A percentile compares a stretch with the other conserved stretches of the same genome.
Conservation (phyloP, 2,113 vertebrate genomes). For the Trogon surrucura region DNA sequence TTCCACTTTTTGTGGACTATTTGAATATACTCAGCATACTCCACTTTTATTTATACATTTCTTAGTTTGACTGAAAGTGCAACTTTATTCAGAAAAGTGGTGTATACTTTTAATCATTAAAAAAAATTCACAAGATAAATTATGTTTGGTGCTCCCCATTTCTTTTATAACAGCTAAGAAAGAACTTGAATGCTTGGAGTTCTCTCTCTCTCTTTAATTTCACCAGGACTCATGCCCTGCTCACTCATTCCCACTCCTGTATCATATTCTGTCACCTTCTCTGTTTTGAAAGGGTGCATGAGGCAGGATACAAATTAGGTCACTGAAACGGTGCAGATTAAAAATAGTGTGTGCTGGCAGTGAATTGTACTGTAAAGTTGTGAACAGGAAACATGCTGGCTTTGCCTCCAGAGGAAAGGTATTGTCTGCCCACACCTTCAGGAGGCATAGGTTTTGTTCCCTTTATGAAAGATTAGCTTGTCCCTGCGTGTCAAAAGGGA, state of each 20-base stretch:
- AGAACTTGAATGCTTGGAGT: background rate
- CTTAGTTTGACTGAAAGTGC: background rate
- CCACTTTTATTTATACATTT: background rate
- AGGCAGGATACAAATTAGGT: slow-evolving; percentile 32
- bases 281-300: background rate
- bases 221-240: background rate
- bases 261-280: background rate
- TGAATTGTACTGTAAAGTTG: background rate
- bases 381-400: background rate
- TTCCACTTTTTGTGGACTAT: background rate
- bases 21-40: background rate
- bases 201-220: background rate
- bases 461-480: background rate
- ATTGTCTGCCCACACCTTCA: slow-evolving; percentile 19
- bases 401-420: slow-evolving; percentile 11
- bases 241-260: background rate
- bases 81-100: background rate
- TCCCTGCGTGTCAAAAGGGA: background rate
- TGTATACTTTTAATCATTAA: background rate
- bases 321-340: slow-evolving; percentile 12
- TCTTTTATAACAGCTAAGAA: background rate
- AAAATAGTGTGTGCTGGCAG: slow-evolving; percentile 14
- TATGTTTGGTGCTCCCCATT: background rate
- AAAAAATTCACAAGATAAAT: background rate
- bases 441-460: background rate